These are phyloP conservation scores for Glossosoma conforme DNA, from an alignment of 1,140 invertebrate genomes.

Conservation along the genomic window DNA sequence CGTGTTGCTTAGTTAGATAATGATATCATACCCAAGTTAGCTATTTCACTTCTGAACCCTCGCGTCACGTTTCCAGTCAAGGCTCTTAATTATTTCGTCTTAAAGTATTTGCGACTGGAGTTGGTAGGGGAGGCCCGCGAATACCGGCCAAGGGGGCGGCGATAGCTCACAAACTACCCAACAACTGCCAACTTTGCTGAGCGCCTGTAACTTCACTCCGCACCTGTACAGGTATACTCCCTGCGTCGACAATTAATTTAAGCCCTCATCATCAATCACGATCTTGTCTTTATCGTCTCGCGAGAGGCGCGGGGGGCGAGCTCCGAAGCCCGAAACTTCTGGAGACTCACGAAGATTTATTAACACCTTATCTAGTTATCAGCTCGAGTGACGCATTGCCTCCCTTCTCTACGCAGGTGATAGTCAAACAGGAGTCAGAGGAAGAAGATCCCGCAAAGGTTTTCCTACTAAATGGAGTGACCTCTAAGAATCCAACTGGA, in stretches of 20 bases:
- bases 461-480: too few species aligned
- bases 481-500: too few species aligned
- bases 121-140: background rate
- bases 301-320: constrained; percentile 22
- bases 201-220: constrained; percentile 22
- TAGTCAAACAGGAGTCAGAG: background rate
- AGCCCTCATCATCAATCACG: constrained; percentile 32
- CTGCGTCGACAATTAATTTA: constrained; percentile 33
- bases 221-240: constrained; percentile 9
- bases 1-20: too few species aligned
- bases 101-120: constrained; percentile 13
- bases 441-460: constrained; percentile 38
- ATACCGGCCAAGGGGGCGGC: background rate
- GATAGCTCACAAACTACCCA: constrained; percentile 8
- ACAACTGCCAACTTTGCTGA: constrained; percentile 25
- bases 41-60: background rate
- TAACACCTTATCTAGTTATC: constrained; percentile 31
- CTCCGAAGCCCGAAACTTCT: constrained; percentile 31
- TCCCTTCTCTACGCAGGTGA: constrained; percentile 24
- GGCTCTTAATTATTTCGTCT: constrained; percentile 25
- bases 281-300: constrained; percentile 30
- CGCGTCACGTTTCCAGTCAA: constrained; percentile 1
- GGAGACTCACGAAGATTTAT: constrained; percentile 29
- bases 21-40: too few species aligned
- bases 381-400: constrained; percentile 21